These are phyloP conservation scores for Chrysemys picta DNA, from an alignment of 2,113 vertebrate species.

Conservation along the genomic window DNA sequence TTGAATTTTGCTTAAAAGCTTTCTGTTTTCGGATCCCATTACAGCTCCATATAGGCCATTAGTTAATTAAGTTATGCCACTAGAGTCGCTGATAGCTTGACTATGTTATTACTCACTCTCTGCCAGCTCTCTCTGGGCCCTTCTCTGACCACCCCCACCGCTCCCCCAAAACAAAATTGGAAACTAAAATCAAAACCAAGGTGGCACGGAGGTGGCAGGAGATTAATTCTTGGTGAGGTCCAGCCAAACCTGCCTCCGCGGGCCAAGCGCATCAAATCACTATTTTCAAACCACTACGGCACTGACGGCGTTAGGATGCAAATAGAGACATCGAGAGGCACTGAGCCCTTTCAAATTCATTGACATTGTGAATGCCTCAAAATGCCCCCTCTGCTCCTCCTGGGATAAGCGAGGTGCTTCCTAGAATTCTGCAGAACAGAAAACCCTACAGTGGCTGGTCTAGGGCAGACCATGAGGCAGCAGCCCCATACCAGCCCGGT, in stretches of 20 bases:
- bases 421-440: neutral
- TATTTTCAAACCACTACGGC: neutral
- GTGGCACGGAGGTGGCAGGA: constrained; percentile 2
- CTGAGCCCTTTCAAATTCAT: neutral
- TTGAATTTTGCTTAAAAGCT: constrained; percentile 73
- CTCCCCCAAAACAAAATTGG: constrained; percentile 9
- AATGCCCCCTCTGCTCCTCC: neutral
- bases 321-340: neutral
- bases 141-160: neutral
- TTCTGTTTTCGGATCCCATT: constrained; percentile 64
- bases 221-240: neutral
- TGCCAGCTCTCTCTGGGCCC: constrained; percentile 40
- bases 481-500: neutral
- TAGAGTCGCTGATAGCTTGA: constrained; percentile 51
- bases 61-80: constrained; percentile 77
- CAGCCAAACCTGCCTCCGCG: neutral
- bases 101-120: constrained; percentile 40
- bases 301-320: neutral
- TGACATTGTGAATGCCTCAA: neutral
- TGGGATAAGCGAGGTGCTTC: neutral
- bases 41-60: constrained; percentile 68
- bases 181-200: constrained; percentile 25
- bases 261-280: neutral
- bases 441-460: neutral
- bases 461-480: neutral